These are phyloP conservation scores for Dinomys branickii DNA, from an alignment of 2,113 vertebrate genomes.

Conservation along the genomic window DNA sequence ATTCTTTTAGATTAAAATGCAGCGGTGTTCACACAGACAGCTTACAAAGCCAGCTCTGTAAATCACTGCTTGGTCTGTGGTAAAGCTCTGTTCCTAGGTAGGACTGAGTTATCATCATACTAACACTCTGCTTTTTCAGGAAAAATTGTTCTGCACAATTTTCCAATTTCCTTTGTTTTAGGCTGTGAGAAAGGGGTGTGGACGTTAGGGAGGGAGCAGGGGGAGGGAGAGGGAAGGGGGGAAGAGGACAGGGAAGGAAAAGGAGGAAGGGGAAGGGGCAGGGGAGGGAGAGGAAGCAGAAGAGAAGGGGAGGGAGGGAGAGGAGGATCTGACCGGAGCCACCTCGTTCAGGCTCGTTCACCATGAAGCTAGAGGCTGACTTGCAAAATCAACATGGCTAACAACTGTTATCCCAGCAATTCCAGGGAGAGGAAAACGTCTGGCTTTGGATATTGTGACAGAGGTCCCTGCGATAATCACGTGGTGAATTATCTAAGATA, in stretches of 20 bases:
- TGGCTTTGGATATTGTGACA: constrained; percentile 38
- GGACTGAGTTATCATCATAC: background rate
- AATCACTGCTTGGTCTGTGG: constrained; percentile 36
- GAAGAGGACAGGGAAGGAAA: too few relatives aligned
- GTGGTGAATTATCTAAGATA: constrained; percentile 28
- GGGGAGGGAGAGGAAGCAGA: too few relatives aligned
- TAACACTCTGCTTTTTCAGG: background rate
- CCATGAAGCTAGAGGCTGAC: background rate
- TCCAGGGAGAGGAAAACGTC: constrained; percentile 27
- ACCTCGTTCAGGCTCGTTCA: background rate
- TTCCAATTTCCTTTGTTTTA: background rate
- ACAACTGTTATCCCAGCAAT: background rate
- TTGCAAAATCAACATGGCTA: background rate
- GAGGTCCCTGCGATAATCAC: background rate
- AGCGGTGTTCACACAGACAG: background rate
- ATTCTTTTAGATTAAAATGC: background rate
- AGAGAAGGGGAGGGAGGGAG: background rate
- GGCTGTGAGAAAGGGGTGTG: background rate
- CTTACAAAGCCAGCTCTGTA: background rate
- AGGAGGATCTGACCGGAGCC: background rate
- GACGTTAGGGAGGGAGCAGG: background rate
- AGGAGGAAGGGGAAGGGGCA: too few relatives aligned
- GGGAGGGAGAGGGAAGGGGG: accelerated
- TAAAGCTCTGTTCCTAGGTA: background rate
- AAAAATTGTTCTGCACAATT: background rate